A percentile compares a stretch with the other conserved stretches of the same genome.
phyloP scores from a whole-genome alignment of 2,797 vertebrate species.

The Myotis vivesi region DNA sequence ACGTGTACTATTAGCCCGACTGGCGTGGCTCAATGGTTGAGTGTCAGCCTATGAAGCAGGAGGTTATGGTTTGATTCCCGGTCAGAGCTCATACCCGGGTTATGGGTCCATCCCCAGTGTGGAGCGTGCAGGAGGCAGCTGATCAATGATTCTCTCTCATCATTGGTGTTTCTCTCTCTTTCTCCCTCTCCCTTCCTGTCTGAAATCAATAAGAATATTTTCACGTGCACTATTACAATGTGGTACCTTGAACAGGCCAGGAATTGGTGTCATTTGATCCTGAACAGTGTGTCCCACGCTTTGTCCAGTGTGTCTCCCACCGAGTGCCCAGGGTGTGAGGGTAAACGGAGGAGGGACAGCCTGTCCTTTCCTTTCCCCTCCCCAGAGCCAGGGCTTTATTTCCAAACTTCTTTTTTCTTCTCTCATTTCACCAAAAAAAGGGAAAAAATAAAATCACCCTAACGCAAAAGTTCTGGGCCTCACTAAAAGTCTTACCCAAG shows the following conservation, averaged over 20 bases:
- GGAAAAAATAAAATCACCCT: neutral
- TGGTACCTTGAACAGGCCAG: neutral
- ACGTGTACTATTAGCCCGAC: neutral
- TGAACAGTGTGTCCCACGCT: neutral
- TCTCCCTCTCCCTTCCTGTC: no score
- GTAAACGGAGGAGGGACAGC: neutral
- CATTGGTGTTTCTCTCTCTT: no score
- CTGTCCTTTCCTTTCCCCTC: neutral
- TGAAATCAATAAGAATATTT: no score
- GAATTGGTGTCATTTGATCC: neutral
- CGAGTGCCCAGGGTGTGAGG: neutral
- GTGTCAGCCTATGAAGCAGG: no score
- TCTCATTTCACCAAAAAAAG: neutral
- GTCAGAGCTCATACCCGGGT: no score
- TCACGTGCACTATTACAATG: neutral
- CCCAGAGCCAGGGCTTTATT: neutral
- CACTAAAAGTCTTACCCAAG: neutral
- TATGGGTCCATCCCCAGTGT: no score
- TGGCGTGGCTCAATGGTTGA: no score
- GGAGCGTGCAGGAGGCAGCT: no score
- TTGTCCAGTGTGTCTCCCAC: neutral
- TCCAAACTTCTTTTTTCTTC: neutral
- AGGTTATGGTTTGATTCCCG: no score
- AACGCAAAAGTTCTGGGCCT: neutral
- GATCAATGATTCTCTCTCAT: no score